Conservation (phyloP, 2,888 invertebrate genomes). For the Synanthedon myopaeformis region DNA sequence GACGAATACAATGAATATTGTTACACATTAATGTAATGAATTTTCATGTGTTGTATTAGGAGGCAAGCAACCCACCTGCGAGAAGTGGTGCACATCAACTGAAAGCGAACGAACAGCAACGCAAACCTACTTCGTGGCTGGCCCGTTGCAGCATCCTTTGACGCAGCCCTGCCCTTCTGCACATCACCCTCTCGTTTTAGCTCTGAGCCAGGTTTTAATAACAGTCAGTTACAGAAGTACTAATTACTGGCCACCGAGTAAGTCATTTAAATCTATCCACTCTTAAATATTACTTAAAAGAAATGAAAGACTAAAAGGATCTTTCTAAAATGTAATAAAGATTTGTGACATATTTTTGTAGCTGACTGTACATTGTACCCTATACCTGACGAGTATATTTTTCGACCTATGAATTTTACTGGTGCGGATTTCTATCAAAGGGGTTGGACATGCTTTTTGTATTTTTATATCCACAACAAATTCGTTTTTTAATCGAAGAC, state of each 20-base stretch:
- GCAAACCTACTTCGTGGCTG: slow-evolving; percentile 87
- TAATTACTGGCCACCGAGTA: too few species aligned
- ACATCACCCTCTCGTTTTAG: slow-evolving; percentile 6
- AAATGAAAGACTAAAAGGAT: slow-evolving; percentile 2
- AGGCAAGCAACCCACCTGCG: slow-evolving; percentile 88
- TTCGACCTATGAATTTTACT: slow-evolving; percentile 48
- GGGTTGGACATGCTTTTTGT: slow-evolving; percentile 63
- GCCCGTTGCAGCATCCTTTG: slow-evolving; percentile 90
- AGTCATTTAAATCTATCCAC: slow-evolving; percentile 1
- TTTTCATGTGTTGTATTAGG: slow-evolving; percentile 57
- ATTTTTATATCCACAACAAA: slow-evolving; percentile 62
- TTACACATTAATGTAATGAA: too few species aligned
- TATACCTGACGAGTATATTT: slow-evolving; percentile 46
- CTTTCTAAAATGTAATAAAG: too few species aligned
- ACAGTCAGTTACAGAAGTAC: too few species aligned
- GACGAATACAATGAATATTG: too few species aligned
- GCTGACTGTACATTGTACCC: slow-evolving; percentile 16
- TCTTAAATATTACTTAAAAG: slow-evolving; percentile 1
- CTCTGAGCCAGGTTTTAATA: slow-evolving; percentile 8
- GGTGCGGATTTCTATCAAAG: slow-evolving; percentile 41
- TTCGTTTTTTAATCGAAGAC: slow-evolving; percentile 1
- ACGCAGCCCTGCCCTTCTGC: slow-evolving; percentile 56
- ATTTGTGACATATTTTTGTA: too few species aligned
- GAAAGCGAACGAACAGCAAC: slow-evolving; percentile 81
- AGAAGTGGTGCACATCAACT: slow-evolving; percentile 82